Evolutionary conservation across 2,888 invertebrate species (phyloP).

Genomic region (Seira musarum): DNA sequence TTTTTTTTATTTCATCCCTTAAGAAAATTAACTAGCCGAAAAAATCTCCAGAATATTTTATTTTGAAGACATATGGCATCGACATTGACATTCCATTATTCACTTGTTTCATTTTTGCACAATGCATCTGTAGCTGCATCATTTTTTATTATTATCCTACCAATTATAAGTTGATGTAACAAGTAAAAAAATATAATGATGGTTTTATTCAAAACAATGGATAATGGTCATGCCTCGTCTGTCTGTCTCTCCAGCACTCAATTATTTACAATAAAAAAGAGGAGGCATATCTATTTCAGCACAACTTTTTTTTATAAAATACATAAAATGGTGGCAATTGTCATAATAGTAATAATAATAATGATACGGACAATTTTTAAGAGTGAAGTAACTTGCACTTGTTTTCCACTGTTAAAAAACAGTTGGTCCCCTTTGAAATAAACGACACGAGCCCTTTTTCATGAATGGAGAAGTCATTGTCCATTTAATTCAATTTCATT

Average conservation of each 20-base stretch:
- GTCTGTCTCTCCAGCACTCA: slow-evolving; percentile 30
- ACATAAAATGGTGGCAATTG: slow-evolving; percentile 32
- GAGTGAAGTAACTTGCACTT: not conserved
- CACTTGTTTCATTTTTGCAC: not conserved
- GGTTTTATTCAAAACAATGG: slow-evolving; percentile 42
- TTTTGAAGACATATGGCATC: no score
- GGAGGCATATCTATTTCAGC: slow-evolving; percentile 53
- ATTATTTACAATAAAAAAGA: slow-evolving; percentile 33
- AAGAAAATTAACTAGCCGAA: no score
- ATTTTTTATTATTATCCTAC: not conserved
- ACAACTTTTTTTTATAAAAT: slow-evolving; percentile 34
- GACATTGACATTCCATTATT: not conserved
- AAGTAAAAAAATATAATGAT: not conserved
- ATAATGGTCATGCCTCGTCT: slow-evolving; percentile 58
- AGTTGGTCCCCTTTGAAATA: not conserved
- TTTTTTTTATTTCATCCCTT: no score
- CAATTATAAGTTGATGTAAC: not conserved
- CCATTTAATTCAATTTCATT: slow-evolving; percentile 57
- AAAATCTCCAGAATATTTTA: no score
- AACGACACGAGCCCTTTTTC: slow-evolving; percentile 33
- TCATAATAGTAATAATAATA: slow-evolving; percentile 32
- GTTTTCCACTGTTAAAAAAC: not conserved
- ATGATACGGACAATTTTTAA: slow-evolving; percentile 28
- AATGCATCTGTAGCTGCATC: not conserved
- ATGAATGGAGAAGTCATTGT: slow-evolving; percentile 53